Conservation (phyloP, 1,140 invertebrate genomes). For the Lerema accius region DNA sequence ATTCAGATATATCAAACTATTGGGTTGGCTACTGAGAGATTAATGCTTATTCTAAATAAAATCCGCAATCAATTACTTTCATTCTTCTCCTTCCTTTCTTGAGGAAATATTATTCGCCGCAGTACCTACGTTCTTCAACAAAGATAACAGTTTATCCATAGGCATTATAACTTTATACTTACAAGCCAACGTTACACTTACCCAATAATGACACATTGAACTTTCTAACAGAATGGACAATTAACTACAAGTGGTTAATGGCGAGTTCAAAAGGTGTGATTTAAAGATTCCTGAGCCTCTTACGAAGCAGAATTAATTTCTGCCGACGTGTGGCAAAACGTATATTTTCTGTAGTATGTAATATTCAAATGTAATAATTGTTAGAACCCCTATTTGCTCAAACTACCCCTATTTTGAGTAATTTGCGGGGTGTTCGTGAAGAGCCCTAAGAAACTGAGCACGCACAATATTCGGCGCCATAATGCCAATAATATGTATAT, state of each 20-base stretch:
- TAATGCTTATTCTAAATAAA: too few relatives aligned
- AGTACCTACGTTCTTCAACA: too few relatives aligned
- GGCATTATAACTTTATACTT: too few relatives aligned
- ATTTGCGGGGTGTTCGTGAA: conserved; percentile 30
- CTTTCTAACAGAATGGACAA: too few relatives aligned
- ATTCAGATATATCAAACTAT: too few relatives aligned
- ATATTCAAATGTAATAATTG: conserved; percentile 35
- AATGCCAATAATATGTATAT: neutral
- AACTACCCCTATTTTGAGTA: conserved; percentile 30
- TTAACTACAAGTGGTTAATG: conserved; percentile 38
- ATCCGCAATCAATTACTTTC: too few relatives aligned
- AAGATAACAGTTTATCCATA: too few relatives aligned
- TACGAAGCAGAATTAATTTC: conserved; percentile 21
- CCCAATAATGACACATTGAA: too few relatives aligned
- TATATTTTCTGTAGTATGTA: conserved; percentile 34
- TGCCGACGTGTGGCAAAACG: conserved; percentile 25
- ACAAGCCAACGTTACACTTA: too few relatives aligned
- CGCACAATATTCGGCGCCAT: conserved; percentile 22
- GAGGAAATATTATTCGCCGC: too few relatives aligned
- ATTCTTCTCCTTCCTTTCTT: too few relatives aligned
- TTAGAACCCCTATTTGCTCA: conserved; percentile 31
- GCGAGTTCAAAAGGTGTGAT: neutral
- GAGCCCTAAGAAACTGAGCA: conserved; percentile 32
- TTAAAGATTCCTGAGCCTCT: neutral
- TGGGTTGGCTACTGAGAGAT: too few relatives aligned